A percentile compares a stretch with the other conserved stretches of the same genome.
These are phyloP conservation scores for Psylliodes chrysocephalus DNA, from an alignment of 2,888 invertebrate species.

Conservation along the genomic window DNA sequence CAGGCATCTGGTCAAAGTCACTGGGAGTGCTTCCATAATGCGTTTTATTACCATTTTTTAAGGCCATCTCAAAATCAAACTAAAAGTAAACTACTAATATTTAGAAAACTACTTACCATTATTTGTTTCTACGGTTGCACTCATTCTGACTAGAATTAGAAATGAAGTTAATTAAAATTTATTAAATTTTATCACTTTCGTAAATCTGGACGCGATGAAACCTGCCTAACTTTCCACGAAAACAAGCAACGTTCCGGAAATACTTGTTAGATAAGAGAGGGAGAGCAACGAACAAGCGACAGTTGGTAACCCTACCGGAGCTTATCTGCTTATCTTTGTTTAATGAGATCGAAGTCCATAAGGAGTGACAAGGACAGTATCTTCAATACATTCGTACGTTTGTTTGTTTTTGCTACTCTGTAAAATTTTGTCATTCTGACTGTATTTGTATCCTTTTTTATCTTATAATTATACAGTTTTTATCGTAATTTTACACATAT, in stretches of 20 bases:
- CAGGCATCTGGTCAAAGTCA: background rate
- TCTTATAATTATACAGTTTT: no score
- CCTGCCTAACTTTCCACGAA: conserved; percentile 51
- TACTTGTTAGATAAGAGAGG: conserved; percentile 21
- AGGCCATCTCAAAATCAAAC: conserved; percentile 1
- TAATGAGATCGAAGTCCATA: no score
- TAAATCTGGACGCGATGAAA: conserved; percentile 46
- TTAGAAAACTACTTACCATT: conserved; percentile 43
- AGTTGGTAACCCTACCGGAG: no score
- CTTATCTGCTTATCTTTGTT: no score
- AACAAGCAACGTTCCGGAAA: conserved; percentile 45
- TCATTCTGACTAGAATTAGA: conserved; percentile 38
- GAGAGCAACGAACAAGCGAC: background rate
- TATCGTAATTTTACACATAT: background rate
- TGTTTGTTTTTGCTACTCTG: no score
- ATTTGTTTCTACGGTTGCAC: conserved; percentile 44
- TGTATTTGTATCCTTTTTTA: no score
- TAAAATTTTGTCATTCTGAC: no score
- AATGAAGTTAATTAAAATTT: background rate
- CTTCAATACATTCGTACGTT: no score
- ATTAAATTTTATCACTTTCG: background rate
- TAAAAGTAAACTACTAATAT: no score
- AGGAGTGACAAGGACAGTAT: no score
- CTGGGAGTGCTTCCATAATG: background rate
- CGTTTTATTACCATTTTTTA: background rate